These are phyloP conservation scores for Merluccius polli DNA, from an alignment of 2,797 vertebrate genomes.

Conservation along the genomic window DNA sequence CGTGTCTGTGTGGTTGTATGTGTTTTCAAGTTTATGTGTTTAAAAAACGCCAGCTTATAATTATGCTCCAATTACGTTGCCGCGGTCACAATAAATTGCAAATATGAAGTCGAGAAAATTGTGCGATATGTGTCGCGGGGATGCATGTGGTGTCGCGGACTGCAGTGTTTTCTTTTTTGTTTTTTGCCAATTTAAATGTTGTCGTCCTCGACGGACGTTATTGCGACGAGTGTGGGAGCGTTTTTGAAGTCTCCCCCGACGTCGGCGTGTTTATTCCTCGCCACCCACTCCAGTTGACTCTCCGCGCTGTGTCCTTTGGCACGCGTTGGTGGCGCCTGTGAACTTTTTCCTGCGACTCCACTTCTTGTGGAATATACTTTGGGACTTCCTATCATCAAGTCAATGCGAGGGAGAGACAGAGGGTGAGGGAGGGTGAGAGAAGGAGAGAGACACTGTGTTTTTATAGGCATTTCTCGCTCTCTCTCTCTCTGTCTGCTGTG, in stretches of 20 bases:
- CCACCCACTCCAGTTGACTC: slow-evolving; percentile 34
- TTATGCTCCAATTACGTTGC: not conserved
- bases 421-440: too few species aligned
- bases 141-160: not conserved
- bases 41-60: too few species aligned
- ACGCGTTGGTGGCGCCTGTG: slow-evolving; percentile 26
- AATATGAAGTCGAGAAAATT: not conserved
- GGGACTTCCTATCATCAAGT: slow-evolving; percentile 31
- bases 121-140: not conserved
- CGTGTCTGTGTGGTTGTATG: slow-evolving; percentile 5
- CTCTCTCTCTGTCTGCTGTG: slow-evolving; percentile 23
- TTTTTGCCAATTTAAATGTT: slow-evolving; percentile 6
- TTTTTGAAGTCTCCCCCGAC: slow-evolving; percentile 14
- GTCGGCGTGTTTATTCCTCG: slow-evolving; percentile 42
- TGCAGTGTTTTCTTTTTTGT: not conserved
- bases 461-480: not conserved
- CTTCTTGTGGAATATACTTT: slow-evolving; percentile 6
- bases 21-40: slow-evolving; percentile 6
- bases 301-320: slow-evolving; percentile 31
- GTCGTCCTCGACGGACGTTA: slow-evolving; percentile 18
- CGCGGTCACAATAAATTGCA: not conserved
- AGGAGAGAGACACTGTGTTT: not conserved
- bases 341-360: slow-evolving; percentile 20
- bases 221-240: slow-evolving; percentile 32
- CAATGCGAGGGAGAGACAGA: slow-evolving; percentile 18